These are phyloP conservation scores for Chaetura pelagica DNA, from an alignment of 2,113 vertebrate genomes.

Conservation along the genomic window DNA sequence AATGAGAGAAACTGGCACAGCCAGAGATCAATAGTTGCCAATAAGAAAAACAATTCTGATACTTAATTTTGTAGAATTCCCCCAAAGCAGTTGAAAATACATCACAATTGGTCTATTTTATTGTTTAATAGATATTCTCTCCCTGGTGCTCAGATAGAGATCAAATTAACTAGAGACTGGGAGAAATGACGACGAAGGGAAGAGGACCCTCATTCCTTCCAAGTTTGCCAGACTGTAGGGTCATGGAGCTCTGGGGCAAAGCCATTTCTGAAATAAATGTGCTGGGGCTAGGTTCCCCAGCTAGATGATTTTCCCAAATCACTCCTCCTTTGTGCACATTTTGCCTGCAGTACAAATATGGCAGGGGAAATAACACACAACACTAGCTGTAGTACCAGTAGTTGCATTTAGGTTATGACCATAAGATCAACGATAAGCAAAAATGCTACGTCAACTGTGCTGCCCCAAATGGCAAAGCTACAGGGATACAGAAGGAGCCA, in stretches of 20 bases:
- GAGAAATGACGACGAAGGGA: background rate
- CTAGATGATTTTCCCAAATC: background rate
- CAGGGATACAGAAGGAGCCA: background rate
- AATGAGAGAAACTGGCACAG: conserved; percentile 77
- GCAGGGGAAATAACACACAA: background rate
- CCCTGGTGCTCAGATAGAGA: conserved; percentile 47
- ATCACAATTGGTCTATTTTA: conserved; percentile 65
- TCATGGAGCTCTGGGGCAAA: conserved; percentile 7
- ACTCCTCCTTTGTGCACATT: background rate
- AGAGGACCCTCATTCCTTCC: background rate
- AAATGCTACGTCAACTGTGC: background rate
- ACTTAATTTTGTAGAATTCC: conserved; percentile 75
- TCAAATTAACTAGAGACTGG: conserved; percentile 46
- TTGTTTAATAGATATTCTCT: conserved; percentile 67
- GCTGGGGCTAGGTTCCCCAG: background rate
- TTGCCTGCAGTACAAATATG: background rate
- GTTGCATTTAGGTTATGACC: background rate
- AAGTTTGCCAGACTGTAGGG: background rate
- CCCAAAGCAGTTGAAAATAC: conserved; percentile 69
- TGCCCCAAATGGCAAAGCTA: background rate
- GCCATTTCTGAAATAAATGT: conserved; percentile 7
- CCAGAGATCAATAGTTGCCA: conserved; percentile 78
- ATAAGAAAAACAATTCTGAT: conserved; percentile 81
- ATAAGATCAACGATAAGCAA: background rate
- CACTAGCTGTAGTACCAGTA: background rate